Percentiles rank a stretch among this genome's conserved stretches.
phyloP scores from a whole-genome alignment of 1,140 invertebrate species.

The Drosophila mauritiana region DNA sequence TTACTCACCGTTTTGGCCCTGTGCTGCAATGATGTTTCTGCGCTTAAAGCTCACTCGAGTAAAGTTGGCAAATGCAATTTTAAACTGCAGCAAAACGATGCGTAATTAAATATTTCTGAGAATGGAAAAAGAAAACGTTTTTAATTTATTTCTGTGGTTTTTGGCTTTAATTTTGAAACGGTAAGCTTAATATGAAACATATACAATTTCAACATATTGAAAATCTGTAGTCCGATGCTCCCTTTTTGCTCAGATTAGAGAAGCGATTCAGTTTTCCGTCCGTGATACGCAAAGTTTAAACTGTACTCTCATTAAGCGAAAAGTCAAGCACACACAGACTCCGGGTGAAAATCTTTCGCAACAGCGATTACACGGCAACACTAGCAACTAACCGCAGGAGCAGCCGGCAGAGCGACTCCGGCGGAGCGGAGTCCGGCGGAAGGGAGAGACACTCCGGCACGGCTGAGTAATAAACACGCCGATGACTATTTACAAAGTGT shows the following conservation, averaged over 20 bases:
- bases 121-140: not conserved
- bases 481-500: conserved; percentile 70
- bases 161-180: no score
- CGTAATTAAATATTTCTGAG: conserved; percentile 1
- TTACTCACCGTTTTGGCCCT: conserved; percentile 31
- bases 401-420: conserved; percentile 15
- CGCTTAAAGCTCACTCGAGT: not conserved
- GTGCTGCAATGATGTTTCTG: conserved; percentile 2
- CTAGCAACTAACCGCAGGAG: conserved; percentile 44
- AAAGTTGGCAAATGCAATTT: conserved; percentile 1
- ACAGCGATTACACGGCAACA: conserved; percentile 47
- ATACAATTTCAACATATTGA: no score
- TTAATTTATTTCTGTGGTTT: not conserved
- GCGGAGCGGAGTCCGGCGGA: conserved; percentile 5
- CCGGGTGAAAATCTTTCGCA: conserved; percentile 38
- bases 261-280: conserved; percentile 4
- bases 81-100: no score
- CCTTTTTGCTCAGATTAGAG: not conserved
- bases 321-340: conserved; percentile 29
- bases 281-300: conserved; percentile 42
- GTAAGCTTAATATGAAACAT: no score
- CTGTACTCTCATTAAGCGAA: conserved; percentile 49
- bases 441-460: conserved; percentile 49
- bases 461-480: conserved; percentile 69
- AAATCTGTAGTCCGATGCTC: no score